Percentiles rank a stretch among this genome's conserved stretches.
phyloP scores from a whole-genome alignment of 92 coral and sea anemone genomes.

The Epizoanthus fatuus region DNA sequence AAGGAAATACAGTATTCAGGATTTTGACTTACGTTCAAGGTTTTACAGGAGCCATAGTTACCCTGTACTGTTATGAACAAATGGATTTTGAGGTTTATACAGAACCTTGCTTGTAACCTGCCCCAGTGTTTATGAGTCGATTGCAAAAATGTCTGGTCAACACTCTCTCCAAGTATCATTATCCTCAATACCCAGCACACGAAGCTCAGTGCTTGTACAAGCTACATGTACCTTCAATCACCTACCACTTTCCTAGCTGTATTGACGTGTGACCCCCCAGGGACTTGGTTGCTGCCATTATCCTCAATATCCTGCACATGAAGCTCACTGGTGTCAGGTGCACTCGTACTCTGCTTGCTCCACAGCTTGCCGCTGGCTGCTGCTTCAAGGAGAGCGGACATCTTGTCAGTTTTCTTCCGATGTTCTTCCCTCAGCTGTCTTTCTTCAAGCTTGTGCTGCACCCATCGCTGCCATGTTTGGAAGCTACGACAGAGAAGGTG shows the following conservation, averaged over 20 bases:
- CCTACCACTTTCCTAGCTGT: conserved; percentile 87
- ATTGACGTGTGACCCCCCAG: conserved; percentile 45
- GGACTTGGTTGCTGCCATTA: conserved; percentile 34
- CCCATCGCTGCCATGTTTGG: conserved; percentile 84
- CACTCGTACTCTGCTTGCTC: conserved; percentile 65
- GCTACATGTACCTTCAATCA: not conserved
- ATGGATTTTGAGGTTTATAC: too few species aligned
- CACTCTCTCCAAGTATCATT: too few species aligned
- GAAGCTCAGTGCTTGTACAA: not conserved
- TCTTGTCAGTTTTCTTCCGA: conserved; percentile 82
- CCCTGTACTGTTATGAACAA: too few species aligned
- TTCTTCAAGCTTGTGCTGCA: conserved; percentile 72
- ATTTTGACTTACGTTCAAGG: too few species aligned
- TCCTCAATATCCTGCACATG: conserved; percentile 56
- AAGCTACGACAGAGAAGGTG: conserved; percentile 76
- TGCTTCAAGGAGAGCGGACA: conserved; percentile 93
- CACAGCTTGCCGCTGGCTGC: conserved; percentile 95
- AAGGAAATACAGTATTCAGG: too few species aligned
- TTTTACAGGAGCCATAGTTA: too few species aligned
- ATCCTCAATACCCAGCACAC: too few species aligned
- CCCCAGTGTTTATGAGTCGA: too few species aligned
- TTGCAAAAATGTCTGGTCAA: too few species aligned
- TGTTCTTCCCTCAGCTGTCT: conserved; percentile 84
- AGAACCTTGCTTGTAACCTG: too few species aligned
- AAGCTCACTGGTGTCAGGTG: not conserved